These are phyloP conservation scores for Cheilosia grossa DNA, from an alignment of 2,888 invertebrate genomes.

Conservation along the genomic window DNA sequence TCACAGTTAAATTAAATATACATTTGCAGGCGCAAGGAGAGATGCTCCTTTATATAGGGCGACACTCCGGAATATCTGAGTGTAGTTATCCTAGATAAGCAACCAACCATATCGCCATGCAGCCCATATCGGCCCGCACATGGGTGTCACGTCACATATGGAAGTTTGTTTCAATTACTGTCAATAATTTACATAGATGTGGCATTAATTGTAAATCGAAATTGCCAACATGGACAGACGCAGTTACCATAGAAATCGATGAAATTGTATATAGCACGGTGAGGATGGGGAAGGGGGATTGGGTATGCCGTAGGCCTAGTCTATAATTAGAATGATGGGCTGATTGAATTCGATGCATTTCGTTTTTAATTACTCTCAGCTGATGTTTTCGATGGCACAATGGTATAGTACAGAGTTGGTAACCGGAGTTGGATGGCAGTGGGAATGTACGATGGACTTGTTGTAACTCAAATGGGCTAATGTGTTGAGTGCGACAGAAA, in stretches of 20 bases:
- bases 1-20: constrained; percentile 20
- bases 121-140: neutral
- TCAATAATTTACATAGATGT: constrained; percentile 68
- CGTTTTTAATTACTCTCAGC: constrained; percentile 19
- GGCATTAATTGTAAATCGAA: constrained; percentile 58
- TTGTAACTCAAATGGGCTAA: no score
- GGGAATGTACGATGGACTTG: no score
- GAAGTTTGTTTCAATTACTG: constrained; percentile 52
- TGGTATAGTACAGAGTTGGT: neutral
- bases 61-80: neutral
- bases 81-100: constrained; percentile 32
- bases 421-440: neutral
- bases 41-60: neutral
- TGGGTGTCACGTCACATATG: constrained; percentile 39
- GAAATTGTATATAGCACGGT: neutral
- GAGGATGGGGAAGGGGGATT: neutral
- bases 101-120: constrained; percentile 15
- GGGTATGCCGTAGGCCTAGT: no score
- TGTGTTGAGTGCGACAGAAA: no score
- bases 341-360: constrained; percentile 35
- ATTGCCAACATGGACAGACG: constrained; percentile 14
- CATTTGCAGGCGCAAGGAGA: neutral
- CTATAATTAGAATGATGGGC: constrained; percentile 26
- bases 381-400: neutral
- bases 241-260: neutral